Percentiles rank a stretch among this genome's conserved stretches.
These are phyloP conservation scores for Propithecus perrieri DNA, from an alignment of 2,797 vertebrate species.

Conservation along the genomic window DNA sequence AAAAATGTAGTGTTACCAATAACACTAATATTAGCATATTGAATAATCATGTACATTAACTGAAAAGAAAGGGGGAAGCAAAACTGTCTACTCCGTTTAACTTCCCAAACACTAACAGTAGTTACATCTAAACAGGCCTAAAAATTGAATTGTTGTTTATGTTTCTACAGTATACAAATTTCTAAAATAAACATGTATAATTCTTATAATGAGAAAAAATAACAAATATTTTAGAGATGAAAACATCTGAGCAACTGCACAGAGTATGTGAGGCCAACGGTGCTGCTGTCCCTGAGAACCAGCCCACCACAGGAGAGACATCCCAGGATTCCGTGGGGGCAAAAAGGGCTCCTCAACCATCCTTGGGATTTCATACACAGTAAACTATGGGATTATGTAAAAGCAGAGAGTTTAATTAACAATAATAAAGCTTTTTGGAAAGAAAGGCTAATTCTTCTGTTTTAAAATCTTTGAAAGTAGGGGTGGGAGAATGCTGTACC, in stretches of 20 bases:
- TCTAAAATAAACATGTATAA: conserved; percentile 33
- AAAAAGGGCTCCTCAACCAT: background rate
- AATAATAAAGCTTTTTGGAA: background rate
- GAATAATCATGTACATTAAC: background rate
- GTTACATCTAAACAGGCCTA: background rate
- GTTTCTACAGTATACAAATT: background rate
- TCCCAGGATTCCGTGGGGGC: background rate
- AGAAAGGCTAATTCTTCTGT: background rate
- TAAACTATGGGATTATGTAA: background rate
- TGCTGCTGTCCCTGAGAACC: background rate
- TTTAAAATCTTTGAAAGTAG: background rate
- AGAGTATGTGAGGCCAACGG: background rate
- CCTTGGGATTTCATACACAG: background rate
- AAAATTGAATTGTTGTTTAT: background rate
- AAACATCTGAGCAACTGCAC: background rate
- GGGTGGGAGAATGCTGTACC: background rate
- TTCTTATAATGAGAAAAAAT: background rate
- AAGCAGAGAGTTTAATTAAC: background rate
- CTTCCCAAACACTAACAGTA: background rate
- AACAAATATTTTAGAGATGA: background rate
- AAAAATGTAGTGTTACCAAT: background rate
- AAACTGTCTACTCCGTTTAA: background rate
- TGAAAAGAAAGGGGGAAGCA: background rate
- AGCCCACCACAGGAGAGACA: background rate
- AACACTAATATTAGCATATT: background rate